These are phyloP conservation scores for Tetragnatha montana DNA, from an alignment of 2,888 invertebrate genomes.

Conservation along the genomic window DNA sequence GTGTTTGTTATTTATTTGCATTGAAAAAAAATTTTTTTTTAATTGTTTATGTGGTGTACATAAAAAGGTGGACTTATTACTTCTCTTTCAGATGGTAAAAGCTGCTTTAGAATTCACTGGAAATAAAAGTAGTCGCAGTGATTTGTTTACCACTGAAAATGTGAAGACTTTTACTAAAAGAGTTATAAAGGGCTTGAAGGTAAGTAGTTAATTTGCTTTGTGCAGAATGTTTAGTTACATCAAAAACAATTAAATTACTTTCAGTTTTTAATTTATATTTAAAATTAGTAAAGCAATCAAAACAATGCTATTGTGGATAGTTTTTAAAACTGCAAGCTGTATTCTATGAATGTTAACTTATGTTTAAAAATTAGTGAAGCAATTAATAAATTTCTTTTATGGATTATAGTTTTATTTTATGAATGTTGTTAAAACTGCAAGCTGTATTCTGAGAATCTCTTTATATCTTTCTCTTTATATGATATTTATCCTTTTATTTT, in stretches of 20 bases:
- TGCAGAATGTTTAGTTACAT: not conserved
- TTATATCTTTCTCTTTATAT: no score
- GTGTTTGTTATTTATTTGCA: conserved; percentile 34
- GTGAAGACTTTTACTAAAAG: conserved; percentile 93
- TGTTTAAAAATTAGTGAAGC: no score
- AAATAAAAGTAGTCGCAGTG: conserved; percentile 85
- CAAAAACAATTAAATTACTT: not conserved
- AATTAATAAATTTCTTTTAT: no score
- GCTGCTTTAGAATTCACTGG: conserved; percentile 89
- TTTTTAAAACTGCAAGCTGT: no score
- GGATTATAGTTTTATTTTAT: no score
- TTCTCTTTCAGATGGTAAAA: conserved; percentile 79
- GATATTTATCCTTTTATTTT: conserved; percentile 77
- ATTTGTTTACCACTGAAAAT: conserved; percentile 85
- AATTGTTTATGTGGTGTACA: not conserved
- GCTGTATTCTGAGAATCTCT: no score
- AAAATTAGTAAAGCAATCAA: no score
- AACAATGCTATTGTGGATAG: no score
- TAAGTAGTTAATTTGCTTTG: conserved; percentile 76
- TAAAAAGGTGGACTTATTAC: not conserved
- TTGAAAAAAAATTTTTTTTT: not conserved
- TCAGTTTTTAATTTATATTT: not conserved
- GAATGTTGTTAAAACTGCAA: no score
- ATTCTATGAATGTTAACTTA: no score
- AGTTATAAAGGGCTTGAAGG: conserved; percentile 84